These are phyloP conservation scores for Odontomachus brunneus DNA, from an alignment of 1,140 invertebrate species.

Conservation along the genomic window DNA sequence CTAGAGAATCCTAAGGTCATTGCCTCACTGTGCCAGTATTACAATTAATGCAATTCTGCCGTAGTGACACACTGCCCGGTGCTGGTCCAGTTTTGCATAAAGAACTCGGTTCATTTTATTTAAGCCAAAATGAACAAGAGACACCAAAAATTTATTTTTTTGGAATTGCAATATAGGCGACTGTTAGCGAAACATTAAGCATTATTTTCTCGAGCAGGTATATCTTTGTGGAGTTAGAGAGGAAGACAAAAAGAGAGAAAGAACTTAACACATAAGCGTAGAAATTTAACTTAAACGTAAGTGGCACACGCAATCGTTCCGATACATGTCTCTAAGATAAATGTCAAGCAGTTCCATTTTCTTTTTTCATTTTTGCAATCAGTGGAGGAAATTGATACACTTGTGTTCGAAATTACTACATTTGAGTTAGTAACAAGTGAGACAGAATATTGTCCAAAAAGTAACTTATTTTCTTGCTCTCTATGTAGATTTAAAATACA, in stretches of 20 bases:
- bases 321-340: neutral
- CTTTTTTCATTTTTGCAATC: neutral
- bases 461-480: neutral
- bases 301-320: constrained; percentile 8
- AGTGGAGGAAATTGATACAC: neutral
- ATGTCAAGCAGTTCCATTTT: neutral
- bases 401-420: neutral
- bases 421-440: neutral
- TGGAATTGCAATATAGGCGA: neutral
- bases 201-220: constrained; percentile 29
- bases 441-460: neutral
- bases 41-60: constrained; percentile 78
- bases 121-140: neutral
- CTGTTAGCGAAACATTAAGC: constrained; percentile 3
- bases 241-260: neutral
- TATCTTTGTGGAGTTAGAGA: neutral
- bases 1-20: constrained; percentile 80
- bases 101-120: constrained; percentile 62
- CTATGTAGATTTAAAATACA: neutral
- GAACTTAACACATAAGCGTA: neutral
- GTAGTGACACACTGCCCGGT: constrained; percentile 82
- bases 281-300: neutral
- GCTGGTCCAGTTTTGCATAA: constrained; percentile 80
- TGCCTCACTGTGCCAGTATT: constrained; percentile 82
- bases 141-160: constrained; percentile 37